Conservation (phyloP, 1,140 invertebrate species). For the Aphaenogaster floridana region DNA sequence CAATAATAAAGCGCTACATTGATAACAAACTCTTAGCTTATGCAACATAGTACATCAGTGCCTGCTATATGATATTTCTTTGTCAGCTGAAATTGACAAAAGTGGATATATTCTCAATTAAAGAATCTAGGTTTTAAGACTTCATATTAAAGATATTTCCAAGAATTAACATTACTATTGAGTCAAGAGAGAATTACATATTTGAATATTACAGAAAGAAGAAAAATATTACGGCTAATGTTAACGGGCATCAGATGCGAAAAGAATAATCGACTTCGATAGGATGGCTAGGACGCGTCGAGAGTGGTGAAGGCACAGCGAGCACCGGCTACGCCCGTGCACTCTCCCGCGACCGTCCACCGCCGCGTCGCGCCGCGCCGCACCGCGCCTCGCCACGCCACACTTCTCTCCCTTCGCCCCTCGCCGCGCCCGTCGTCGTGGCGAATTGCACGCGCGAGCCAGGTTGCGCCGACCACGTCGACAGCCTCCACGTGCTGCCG, state of each 20-base stretch:
- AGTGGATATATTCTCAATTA: not conserved
- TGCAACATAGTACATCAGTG: not conserved
- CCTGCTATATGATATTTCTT: not conserved
- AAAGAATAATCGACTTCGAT: not conserved
- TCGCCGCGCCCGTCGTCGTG: not conserved
- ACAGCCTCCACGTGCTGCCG: slow-evolving; percentile 85
- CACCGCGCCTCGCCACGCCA: not conserved
- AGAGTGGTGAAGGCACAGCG: not conserved
- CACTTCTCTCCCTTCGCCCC: not conserved
- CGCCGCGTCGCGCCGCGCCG: not conserved
- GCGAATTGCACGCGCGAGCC: slow-evolving; percentile 78
- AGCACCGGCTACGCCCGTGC: slow-evolving; percentile 4
- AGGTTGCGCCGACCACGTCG: slow-evolving; percentile 78
- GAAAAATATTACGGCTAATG: not conserved
- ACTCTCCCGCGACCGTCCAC: slow-evolving; percentile 29
- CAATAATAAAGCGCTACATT: not conserved
- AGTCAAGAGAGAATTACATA: not conserved
- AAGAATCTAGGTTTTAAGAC: not conserved
- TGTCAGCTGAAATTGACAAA: not conserved
- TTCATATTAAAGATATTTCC: not conserved
- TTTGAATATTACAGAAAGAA: not conserved
- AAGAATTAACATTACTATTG: not conserved
- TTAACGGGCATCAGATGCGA: not conserved
- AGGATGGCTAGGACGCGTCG: not conserved
- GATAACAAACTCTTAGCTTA: not conserved